Evolutionary conservation across 2,113 vertebrate genomes (phyloP).

Genomic region (Spea bombifrons): DNA sequence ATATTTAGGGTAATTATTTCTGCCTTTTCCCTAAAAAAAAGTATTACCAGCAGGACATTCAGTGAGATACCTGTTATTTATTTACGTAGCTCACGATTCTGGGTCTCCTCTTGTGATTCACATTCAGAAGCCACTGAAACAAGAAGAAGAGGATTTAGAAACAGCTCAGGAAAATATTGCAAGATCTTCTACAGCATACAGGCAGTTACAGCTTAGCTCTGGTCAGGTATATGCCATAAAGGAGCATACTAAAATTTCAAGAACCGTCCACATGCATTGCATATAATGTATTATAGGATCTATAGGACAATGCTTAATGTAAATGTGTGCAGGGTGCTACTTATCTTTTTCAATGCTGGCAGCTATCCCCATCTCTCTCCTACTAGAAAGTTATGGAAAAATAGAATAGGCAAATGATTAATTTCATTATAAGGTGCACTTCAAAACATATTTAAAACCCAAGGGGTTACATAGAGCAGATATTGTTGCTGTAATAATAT

Average conservation of each 20-base stretch:
- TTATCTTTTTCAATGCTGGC: constrained; percentile 27
- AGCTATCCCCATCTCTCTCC: neutral
- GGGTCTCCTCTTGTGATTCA: neutral
- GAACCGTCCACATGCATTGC: too few species aligned
- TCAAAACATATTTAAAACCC: neutral
- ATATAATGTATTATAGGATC: too few species aligned
- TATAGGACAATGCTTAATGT: neutral
- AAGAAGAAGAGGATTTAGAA: constrained; percentile 14
- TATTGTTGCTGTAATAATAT: constrained; percentile 6
- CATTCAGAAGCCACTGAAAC: constrained; percentile 19
- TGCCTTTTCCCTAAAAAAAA: neutral
- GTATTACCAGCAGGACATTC: constrained; percentile 15
- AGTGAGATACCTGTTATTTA: neutral
- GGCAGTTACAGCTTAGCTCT: too few species aligned
- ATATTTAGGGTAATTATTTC: too few species aligned
- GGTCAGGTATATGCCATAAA: too few species aligned
- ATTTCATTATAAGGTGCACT: neutral
- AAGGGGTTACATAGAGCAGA: neutral
- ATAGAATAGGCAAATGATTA: constrained; percentile 23
- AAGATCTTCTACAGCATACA: too few species aligned
- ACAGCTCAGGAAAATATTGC: neutral
- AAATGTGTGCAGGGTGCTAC: neutral
- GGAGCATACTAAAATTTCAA: too few species aligned
- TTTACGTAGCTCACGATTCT: neutral
- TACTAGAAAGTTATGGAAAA: constrained; percentile 8